A percentile compares a stretch with the other conserved stretches of the same genome.
phyloP scores from a whole-genome alignment of 92 coral and sea anemone species.

The Epizoanthus fatuus region DNA sequence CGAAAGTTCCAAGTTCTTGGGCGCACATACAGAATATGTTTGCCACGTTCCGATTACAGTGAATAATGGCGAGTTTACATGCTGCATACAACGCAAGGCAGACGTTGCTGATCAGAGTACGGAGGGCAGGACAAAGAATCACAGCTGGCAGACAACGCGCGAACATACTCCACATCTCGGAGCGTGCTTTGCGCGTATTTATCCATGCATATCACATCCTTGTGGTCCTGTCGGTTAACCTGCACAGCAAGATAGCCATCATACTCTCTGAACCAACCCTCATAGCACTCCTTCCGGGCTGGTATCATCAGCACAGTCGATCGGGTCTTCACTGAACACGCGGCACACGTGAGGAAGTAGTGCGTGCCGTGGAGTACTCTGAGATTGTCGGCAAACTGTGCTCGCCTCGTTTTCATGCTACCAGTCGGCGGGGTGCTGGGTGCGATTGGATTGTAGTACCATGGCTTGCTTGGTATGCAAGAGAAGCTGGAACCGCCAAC shows the following conservation, averaged over 20 bases:
- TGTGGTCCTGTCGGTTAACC: constrained; percentile 79
- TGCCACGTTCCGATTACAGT: neutral
- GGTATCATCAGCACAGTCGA: constrained; percentile 85
- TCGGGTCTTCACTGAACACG: constrained; percentile 76
- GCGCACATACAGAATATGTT: neutral
- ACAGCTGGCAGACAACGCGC: constrained; percentile 77
- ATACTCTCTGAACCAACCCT: constrained; percentile 89
- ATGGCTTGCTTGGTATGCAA: constrained; percentile 84
- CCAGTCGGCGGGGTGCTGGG: constrained; percentile 58
- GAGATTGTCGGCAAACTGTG: constrained; percentile 33
- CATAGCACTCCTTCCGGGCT: constrained; percentile 87
- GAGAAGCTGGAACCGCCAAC: constrained; percentile 83
- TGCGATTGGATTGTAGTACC: constrained; percentile 82
- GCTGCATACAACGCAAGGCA: constrained; percentile 91
- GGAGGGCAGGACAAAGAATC: constrained; percentile 85
- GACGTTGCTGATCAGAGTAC: constrained; percentile 78
- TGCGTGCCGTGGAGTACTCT: constrained; percentile 67
- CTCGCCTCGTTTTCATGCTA: constrained; percentile 27
- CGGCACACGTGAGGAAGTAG: constrained; percentile 78
- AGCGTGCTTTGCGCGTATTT: constrained; percentile 74
- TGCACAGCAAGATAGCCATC: constrained; percentile 87
- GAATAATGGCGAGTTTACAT: constrained; percentile 44
- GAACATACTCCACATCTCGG: constrained; percentile 74
- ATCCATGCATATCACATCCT: constrained; percentile 86
- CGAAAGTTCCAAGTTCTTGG: neutral